Evolutionary conservation across 2,888 invertebrate genomes (phyloP).

Genomic region (Elysia crispata): DNA sequence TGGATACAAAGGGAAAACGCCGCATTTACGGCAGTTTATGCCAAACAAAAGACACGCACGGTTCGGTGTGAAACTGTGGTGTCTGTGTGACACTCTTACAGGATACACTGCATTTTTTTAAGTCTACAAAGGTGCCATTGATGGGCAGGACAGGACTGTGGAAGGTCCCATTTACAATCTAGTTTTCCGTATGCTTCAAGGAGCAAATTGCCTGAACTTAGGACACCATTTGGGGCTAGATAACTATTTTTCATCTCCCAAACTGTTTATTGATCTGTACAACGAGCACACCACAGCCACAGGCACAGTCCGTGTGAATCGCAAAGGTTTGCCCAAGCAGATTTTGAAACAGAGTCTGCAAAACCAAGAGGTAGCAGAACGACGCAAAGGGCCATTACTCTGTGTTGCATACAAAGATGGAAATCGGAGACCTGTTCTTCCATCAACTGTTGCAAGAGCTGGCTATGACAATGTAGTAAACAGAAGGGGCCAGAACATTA

Average conservation of each 20-base stretch:
- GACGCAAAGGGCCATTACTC: slow-evolving; percentile 22
- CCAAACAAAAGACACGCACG: slow-evolving; percentile 25
- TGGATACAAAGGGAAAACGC: slow-evolving; percentile 21
- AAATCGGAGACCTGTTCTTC: background rate
- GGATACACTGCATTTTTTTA: background rate
- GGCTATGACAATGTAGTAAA: background rate
- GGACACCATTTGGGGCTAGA: slow-evolving; percentile 31
- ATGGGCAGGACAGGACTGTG: background rate
- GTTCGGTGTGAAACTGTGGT: slow-evolving; percentile 15
- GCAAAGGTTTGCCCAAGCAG: slow-evolving; percentile 16
- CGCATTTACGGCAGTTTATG: slow-evolving; percentile 28
- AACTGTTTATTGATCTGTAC: slow-evolving; percentile 25
- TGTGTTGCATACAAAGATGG: slow-evolving; percentile 36
- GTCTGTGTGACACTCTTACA: slow-evolving; percentile 10
- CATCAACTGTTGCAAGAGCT: background rate
- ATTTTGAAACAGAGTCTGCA: background rate
- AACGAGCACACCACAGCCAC: slow-evolving; percentile 14
- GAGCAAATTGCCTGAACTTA: background rate
- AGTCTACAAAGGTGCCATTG: slow-evolving; percentile 19
- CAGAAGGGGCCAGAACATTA: background rate
- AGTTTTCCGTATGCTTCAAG: background rate
- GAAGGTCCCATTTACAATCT: slow-evolving; percentile 19
- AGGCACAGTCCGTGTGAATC: slow-evolving; percentile 29
- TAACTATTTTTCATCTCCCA: slow-evolving; percentile 31
- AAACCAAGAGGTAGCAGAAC: slow-evolving; percentile 29